Percentiles rank a stretch among this genome's conserved stretches.
phyloP scores from a whole-genome alignment of 2,797 vertebrate species.

The Microhierax caerulescens region DNA sequence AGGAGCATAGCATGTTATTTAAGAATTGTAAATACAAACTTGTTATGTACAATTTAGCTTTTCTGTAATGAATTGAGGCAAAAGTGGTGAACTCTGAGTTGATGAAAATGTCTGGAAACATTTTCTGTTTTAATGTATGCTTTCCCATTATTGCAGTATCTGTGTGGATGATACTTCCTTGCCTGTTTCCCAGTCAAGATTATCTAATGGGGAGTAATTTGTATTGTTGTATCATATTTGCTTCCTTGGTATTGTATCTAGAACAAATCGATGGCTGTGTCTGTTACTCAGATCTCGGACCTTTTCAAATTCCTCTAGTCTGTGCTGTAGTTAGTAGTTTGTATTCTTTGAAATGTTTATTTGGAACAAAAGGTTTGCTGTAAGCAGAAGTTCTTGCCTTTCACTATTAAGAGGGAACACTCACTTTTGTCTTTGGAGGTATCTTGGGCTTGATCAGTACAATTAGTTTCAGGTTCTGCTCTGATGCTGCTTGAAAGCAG shows the following conservation, averaged over 20 bases:
- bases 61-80: not conserved
- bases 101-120: not conserved
- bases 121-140: not conserved
- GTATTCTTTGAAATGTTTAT: not conserved
- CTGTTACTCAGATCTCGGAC: not conserved
- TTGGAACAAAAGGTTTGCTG: not conserved
- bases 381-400: not conserved
- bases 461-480: not conserved
- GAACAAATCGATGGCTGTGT: not conserved
- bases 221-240: not conserved
- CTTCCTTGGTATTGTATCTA: not conserved
- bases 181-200: not conserved
- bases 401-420: not conserved
- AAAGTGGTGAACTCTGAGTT: not conserved
- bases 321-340: not conserved
- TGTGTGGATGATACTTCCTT: not conserved
- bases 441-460: not conserved
- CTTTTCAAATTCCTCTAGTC: not conserved
- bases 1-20: not conserved
- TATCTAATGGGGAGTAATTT: not conserved
- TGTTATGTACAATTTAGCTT: not conserved
- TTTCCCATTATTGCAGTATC: not conserved
- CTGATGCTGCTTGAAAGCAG: not conserved
- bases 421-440: not conserved
- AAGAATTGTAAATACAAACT: not conserved